Percentiles rank a stretch among this genome's conserved stretches.
These are phyloP conservation scores for Chrysochloris asiatica DNA, from an alignment of 2,113 vertebrate species.

Conservation along the genomic window DNA sequence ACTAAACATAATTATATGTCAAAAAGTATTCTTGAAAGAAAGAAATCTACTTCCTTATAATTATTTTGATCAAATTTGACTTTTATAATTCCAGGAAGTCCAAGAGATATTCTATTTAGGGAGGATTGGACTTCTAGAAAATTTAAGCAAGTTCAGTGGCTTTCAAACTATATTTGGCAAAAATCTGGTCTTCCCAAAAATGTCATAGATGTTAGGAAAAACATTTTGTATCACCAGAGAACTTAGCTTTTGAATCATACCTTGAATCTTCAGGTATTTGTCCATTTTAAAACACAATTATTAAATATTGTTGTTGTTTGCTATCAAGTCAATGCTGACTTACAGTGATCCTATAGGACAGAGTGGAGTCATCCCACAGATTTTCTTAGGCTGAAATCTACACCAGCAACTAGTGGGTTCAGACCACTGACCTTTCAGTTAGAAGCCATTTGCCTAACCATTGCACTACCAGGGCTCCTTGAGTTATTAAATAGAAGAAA, in stretches of 20 bases:
- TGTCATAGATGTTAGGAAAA: not conserved
- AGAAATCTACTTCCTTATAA: slow-evolving; percentile 4
- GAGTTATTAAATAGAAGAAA: slow-evolving; percentile 19
- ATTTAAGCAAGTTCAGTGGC: not conserved
- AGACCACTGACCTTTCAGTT: not conserved
- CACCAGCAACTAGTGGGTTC: not conserved
- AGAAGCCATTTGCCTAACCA: not conserved
- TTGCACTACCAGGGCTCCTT: not conserved
- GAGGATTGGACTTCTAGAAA: slow-evolving; percentile 22
- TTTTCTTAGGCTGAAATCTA: not conserved
- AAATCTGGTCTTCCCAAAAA: slow-evolving; percentile 42
- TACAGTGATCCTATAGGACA: not conserved
- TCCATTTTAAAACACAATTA: slow-evolving; percentile 25
- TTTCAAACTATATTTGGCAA: slow-evolving; percentile 29
- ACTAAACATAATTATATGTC: not conserved
- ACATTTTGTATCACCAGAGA: not conserved
- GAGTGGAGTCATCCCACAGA: not conserved
- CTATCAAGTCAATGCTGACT: not conserved
- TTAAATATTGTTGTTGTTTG: not conserved
- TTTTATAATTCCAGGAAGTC: slow-evolving; percentile 37
- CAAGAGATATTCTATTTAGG: slow-evolving; percentile 18
- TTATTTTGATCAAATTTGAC: not conserved
- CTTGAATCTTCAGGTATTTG: slow-evolving; percentile 23
- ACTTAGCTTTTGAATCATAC: slow-evolving; percentile 34
- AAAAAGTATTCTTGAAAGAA: not conserved